phyloP scores from a whole-genome alignment of 2,113 vertebrate genomes.

The Burhinus bistriatus region DNA sequence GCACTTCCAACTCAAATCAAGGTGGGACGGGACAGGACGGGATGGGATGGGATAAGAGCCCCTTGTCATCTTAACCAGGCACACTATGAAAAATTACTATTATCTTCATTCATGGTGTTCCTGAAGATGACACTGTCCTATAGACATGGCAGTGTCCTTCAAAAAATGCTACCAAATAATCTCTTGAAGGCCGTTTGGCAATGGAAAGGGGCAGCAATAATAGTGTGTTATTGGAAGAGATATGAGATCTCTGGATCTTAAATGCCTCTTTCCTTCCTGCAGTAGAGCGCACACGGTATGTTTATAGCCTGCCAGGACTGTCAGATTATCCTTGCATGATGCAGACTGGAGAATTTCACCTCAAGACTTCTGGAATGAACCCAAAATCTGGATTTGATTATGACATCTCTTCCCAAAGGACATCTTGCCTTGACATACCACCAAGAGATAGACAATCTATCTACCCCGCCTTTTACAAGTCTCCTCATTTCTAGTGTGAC shows the following conservation, averaged over 20 bases:
- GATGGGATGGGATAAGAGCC: background rate
- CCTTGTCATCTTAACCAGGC: background rate
- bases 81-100: background rate
- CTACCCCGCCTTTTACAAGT: background rate
- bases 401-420: background rate
- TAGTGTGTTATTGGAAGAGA: background rate
- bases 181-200: background rate
- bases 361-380: background rate
- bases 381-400: background rate
- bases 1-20: background rate
- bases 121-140: background rate
- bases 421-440: background rate
- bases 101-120: background rate
- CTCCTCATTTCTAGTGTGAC: background rate
- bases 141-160: background rate
- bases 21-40: background rate
- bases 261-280: background rate
- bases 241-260: background rate
- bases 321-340: background rate
- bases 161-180: background rate
- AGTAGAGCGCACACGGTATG: background rate
- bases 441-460: background rate
- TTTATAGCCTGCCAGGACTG: background rate
- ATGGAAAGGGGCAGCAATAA: background rate
- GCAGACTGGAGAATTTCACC: background rate